Evolutionary conservation across 2,888 invertebrate genomes (phyloP), one percentile per base, ranked within the genome.

Genomic region (Platycheirus rosarum): DNA sequence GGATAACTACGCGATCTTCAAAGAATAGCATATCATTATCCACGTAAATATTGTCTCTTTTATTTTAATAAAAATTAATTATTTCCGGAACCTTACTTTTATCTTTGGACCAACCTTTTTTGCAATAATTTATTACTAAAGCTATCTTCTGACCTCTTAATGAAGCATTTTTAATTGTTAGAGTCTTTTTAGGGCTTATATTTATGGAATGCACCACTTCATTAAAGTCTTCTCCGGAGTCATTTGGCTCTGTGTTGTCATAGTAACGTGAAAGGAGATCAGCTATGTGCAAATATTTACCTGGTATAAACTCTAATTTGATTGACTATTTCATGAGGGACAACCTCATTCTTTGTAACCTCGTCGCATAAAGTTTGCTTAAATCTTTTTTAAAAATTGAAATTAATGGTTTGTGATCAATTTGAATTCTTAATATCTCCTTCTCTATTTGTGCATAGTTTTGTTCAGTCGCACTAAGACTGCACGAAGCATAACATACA

Each of bases 361-460:
- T 66, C 5, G 84, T 14, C 3, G 16, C 44, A 26, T 86, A 82
- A 14, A 79, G 71, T 51, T 86, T 85, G 66, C 86, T 85, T 14
- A 86, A 32, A n/a, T 57, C 20, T 65, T 85, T 86, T 55, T 86
- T 86, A 51, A 85, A 69, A 57, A 87, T 85, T 4, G 69, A 55
- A 13, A 87, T 86, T 11, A 88, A 48, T 8, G 87, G 87, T 66
- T 88, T 88, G 63, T 88, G 86, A 80, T 88, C 87, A 51, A 86
- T 88, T 26, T 86, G 46, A 4, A 32, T 8, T 8, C 29, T 79
- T 18, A 32, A 8, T 1, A 32, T 4, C 29, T 32, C 84, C 35
- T 85, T 84, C 49, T 85, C 85, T 13, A 85, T 85, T 68, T 85
- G 85, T 2, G 78, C 26, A 46, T 84, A 84, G 8, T 32, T 32